A percentile compares a stretch with the other conserved stretches of the same genome.
Conservation (phyloP, 2,113 vertebrate species). For the Mystacornis crossleyi region DNA sequence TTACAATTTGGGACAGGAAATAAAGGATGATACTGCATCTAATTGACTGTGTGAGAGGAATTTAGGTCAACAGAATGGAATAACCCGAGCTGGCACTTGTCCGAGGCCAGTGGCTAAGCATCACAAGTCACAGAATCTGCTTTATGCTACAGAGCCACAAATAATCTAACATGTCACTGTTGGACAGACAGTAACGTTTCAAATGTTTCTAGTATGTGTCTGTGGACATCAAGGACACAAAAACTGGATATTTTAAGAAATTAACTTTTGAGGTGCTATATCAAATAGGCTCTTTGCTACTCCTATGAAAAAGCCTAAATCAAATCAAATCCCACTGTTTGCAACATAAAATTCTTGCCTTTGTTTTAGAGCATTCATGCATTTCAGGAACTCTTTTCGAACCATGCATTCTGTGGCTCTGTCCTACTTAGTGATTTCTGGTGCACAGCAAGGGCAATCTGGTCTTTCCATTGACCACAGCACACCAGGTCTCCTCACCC, state of each 20-base stretch:
- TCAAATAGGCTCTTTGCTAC: background rate
- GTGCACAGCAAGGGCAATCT: background rate
- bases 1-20: background rate
- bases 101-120: conserved; percentile 10
- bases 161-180: conserved; percentile 17
- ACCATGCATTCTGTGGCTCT: background rate
- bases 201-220: background rate
- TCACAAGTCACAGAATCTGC: conserved; percentile 24
- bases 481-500: background rate
- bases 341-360: background rate
- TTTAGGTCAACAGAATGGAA: conserved; percentile 62
- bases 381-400: background rate
- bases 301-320: background rate
- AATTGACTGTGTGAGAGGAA: conserved; percentile 21
- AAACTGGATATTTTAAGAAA: background rate
- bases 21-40: background rate
- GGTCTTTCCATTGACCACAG: background rate
- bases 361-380: conserved; percentile 47
- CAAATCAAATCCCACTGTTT: background rate
- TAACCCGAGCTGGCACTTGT: conserved; percentile 6
- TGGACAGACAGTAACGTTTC: background rate
- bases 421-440: conserved; percentile 10
- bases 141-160: conserved; percentile 24
- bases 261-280: background rate
- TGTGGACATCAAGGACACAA: background rate